Base-by-base conservation (phyloP, 2,888 invertebrate genomes). In the Drosophila neonasuta region DNA sequence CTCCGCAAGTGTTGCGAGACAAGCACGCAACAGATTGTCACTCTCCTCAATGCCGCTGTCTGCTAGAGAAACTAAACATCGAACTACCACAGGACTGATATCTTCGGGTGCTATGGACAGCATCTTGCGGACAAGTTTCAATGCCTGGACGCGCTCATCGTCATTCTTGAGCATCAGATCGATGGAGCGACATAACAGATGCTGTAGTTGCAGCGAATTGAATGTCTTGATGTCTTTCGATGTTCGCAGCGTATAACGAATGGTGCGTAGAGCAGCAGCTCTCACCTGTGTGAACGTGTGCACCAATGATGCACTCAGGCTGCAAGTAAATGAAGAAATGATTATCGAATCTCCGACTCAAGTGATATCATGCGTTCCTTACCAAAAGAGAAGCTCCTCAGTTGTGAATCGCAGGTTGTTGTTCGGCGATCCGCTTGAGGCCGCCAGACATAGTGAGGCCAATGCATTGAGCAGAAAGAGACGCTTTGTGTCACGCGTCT, bases 101-200 rank as follows among this genome's bases (percentile, higher is more conserved):
- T 92, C 91, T 59, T 92, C 91, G 0, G 96, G 94, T 36, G 93
- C 92, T 88, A 93, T 92, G 85, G 92, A 92, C 51, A 96, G 90
- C 79, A 96, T 93, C 89, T 93, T 93, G 29, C 92, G 92, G 46
- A 91, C 95, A 67, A 99, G 93, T 84, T 97, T 95, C 80, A 98
- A 92, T 1, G 97, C 97, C 91, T 98, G 98, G 57, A 97, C 94
- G 45, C 98, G 93, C 90, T 98, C 99, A 79, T 97, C 94, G 90
- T 99, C 98, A 91, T 97, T 97, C 82, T 96, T 96, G 50, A 97
- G 92, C 91, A 95, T 94, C 70, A 98, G 92, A 92, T 99, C 99
- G 89, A 99, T 93, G 75, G 97, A 97, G 87, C 97, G 96, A 79
- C 86, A 91, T 69, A 98, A 93, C 79, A 98, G 93, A 91, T 94